phyloP scores from a whole-genome alignment of 2,113 vertebrate species.

The Suricata suricatta region DNA sequence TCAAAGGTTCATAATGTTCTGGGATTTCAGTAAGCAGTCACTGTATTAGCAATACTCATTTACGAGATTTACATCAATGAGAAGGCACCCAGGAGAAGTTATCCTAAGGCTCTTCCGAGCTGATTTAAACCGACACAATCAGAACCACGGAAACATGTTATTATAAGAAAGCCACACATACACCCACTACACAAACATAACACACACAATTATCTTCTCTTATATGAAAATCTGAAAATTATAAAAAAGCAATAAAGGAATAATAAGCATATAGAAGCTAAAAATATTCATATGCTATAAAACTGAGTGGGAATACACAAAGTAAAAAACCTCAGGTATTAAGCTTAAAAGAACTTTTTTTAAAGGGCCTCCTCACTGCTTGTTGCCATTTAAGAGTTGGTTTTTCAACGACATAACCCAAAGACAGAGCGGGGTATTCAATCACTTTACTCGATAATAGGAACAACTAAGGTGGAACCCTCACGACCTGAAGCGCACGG shows the following conservation, averaged over 20 bases:
- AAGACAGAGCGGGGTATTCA: background rate
- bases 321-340: background rate
- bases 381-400: background rate
- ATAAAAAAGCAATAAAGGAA: background rate
- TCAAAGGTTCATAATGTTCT: background rate
- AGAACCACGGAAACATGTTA: background rate
- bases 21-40: background rate
- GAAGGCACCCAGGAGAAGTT: background rate
- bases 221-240: background rate
- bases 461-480: background rate
- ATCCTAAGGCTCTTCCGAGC: background rate
- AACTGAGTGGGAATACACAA: background rate
- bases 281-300: background rate
- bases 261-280: background rate
- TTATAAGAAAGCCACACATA: background rate
- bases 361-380: background rate
- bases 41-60: background rate
- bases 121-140: conserved; percentile 5
- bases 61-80: background rate
- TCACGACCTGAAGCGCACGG: background rate
- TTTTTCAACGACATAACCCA: conserved; percentile 15
- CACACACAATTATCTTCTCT: background rate
- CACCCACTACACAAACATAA: background rate
- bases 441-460: background rate
- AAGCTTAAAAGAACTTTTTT: background rate